Evolutionary conservation across 1,140 invertebrate species (phyloP), one percentile per base, ranked within the genome.

Genomic region (Venturia canescens): DNA sequence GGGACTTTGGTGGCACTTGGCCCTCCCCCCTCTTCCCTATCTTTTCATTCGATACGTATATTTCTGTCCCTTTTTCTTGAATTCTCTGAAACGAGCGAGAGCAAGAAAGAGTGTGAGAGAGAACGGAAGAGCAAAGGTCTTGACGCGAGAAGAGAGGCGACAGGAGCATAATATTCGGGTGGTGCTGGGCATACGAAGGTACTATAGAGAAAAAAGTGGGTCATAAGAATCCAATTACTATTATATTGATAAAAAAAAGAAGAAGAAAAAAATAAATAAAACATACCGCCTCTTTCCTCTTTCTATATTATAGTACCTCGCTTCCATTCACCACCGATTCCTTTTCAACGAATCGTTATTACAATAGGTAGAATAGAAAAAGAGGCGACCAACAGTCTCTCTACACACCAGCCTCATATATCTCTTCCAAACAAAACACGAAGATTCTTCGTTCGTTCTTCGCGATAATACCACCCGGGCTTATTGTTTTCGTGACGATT

Each of bases 151-250:
- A 18, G 71, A 48, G 69, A 26, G 21, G 69, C 23, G 44, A 53
- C 50, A 53, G 71, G 48, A 74, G 71, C 71, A 53, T 50, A 53
- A 50, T 74, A 74, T 74, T 23, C 71, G 71, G 71, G 48, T 74
- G 69, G 34, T 53, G 21, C n/a, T 3, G 23, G 26, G 18, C 53
- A 53, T 18, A 53, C 5, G 29, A 16, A 29, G 23, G 63, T 70
- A 34, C 29, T 70, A 72, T 44, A 44, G 70, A 44, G 4, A 72
- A 72, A 44, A 72, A 72, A 72, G 70, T 72, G 50, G 70, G 70
- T 72, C 70, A 72, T 48, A n/a, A n/a, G 34, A 72, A 72, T 48
- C 38, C 70, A 44, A 66, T 66, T 66, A 66, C 60, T 66, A 66
- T 66, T 66, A 4, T 66, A n/a, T n/a, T n/a, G n/a, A n/a, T n/a